phyloP scores from a whole-genome alignment of 2,113 vertebrate genomes.

The Naja naja region DNA sequence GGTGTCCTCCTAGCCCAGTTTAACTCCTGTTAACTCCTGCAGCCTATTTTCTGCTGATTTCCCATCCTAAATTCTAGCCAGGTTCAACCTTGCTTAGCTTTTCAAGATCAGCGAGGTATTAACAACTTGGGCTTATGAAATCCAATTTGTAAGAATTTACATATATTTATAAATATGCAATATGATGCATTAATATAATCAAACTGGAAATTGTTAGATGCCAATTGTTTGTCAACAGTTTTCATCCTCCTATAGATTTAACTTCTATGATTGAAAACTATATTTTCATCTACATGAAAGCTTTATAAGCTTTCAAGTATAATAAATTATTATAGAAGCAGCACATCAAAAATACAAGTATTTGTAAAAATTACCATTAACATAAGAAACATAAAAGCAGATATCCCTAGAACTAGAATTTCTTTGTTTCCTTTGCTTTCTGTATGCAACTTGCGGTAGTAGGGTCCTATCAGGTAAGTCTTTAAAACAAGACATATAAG shows the following conservation, averaged over 20 bases:
- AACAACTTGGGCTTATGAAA: not conserved
- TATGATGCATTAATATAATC: not conserved
- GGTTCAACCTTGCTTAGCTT: not conserved
- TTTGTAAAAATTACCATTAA: conserved; percentile 76
- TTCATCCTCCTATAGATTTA: not conserved
- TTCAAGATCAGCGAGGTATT: not conserved
- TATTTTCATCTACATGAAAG: not conserved
- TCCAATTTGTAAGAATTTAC: not conserved
- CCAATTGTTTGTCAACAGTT: not conserved
- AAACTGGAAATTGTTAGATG: not conserved
- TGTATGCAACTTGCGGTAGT: conserved; percentile 86
- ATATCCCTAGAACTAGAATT: conserved; percentile 87
- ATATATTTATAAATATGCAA: not conserved
- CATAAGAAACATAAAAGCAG: conserved; percentile 93
- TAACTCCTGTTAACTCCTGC: not conserved
- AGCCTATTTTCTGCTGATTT: not conserved
- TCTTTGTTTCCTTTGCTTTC: conserved; percentile 95
- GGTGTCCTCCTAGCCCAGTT: not conserved
- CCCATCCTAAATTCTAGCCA: not conserved
- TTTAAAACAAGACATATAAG: conserved; percentile 84
- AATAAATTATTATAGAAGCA: not conserved
- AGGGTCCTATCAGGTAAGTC: conserved; percentile 87
- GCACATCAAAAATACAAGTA: not conserved
- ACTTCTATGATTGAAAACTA: not conserved
- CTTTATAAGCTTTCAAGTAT: not conserved